phyloP scores from a whole-genome alignment of 2,113 vertebrate species.

The Ranitomeya imitator region DNA sequence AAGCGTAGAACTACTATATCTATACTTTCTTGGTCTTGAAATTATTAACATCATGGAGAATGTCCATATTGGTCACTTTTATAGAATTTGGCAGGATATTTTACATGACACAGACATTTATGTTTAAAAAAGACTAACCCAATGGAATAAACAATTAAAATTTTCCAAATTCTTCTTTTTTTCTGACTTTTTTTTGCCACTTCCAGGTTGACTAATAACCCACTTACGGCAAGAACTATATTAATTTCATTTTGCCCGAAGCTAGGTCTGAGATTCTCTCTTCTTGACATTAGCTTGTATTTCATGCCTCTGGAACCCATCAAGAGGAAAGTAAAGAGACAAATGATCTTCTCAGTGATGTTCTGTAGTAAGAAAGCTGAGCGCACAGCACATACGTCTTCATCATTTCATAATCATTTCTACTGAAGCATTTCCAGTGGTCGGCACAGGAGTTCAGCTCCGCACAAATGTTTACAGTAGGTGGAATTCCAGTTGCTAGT shows the following conservation, averaged over 20 bases:
- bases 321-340: not conserved
- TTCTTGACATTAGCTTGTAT: not conserved
- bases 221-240: not conserved
- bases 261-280: not conserved
- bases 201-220: too few species aligned
- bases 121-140: not conserved
- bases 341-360: not conserved
- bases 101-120: not conserved
- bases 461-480: slow-evolving; percentile 36
- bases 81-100: too few species aligned
- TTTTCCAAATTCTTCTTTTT: not conserved
- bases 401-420: slow-evolving; percentile 22
- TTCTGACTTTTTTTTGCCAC: not conserved
- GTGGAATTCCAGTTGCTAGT: slow-evolving; percentile 29
- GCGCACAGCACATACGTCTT: slow-evolving; percentile 13
- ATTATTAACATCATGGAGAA: too few species aligned
- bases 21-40: too few species aligned
- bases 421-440: slow-evolving; percentile 9
- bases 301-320: not conserved
- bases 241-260: not conserved
- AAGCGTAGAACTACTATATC: too few species aligned
- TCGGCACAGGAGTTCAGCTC: not conserved
- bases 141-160: not conserved
- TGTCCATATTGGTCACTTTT: too few species aligned
- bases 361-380: not conserved